Conservation (phyloP, 2,797 vertebrate species). For the Acanthurus leucopareius region DNA sequence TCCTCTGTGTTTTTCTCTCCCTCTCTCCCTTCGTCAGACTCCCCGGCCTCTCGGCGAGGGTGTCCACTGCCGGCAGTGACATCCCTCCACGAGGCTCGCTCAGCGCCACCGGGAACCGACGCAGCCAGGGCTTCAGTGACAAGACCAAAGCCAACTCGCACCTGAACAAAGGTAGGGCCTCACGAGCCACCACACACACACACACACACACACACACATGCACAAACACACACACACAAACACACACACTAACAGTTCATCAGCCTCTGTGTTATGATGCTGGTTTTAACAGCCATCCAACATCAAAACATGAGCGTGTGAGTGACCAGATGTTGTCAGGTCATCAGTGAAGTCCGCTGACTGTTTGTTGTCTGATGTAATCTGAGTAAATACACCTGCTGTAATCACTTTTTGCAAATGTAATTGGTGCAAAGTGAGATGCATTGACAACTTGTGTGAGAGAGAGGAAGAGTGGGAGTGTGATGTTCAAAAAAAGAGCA, state of each 20-base stretch:
- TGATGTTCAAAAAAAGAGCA: background rate
- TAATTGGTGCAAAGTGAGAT: no score
- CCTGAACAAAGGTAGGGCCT: slow-evolving; percentile 90
- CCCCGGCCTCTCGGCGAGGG: slow-evolving; percentile 92
- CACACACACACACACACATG: background rate
- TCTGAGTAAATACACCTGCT: no score
- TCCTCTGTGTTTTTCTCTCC: background rate
- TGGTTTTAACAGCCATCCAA: no score
- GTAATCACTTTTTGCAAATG: no score
- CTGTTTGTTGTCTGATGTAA: no score
- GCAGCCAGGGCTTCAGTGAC: slow-evolving; percentile 97
- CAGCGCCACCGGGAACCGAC: slow-evolving; percentile 89
- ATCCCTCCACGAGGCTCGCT: slow-evolving; percentile 88
- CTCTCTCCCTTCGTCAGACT: slow-evolving; percentile 85
- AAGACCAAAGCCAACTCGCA: slow-evolving; percentile 91
- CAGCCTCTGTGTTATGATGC: no score
- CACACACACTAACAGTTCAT: background rate
- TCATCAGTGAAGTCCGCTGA: no score
- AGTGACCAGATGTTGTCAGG: no score
- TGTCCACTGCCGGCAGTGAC: slow-evolving; percentile 92
- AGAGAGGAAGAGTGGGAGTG: background rate
- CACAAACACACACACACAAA: slow-evolving; percentile 6
- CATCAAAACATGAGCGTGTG: no score
- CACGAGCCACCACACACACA: background rate
- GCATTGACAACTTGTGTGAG: background rate